Percentiles rank a stretch among this genome's conserved stretches.
Evolutionary conservation across 2,113 vertebrate genomes (phyloP).

Genomic region (Eclectus roratus): DNA sequence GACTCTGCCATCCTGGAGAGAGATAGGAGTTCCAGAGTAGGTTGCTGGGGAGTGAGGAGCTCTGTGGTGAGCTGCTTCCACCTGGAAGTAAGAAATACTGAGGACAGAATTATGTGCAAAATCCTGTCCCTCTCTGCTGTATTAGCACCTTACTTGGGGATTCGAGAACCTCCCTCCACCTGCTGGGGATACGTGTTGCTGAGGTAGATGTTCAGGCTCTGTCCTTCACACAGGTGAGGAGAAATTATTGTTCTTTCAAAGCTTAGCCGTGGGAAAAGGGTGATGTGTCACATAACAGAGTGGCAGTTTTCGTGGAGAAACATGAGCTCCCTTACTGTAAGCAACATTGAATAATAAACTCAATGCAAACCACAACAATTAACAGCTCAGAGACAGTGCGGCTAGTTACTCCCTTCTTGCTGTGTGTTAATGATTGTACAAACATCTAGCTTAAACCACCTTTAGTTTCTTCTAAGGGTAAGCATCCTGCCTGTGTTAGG

Average conservation of each 20-base stretch:
- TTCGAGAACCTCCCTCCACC: background rate
- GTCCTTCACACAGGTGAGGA: background rate
- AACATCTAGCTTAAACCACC: background rate
- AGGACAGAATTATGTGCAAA: background rate
- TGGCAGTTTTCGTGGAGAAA: background rate
- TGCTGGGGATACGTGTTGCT: accelerated
- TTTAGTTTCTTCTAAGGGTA: background rate
- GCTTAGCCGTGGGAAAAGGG: background rate
- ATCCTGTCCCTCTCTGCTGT: background rate
- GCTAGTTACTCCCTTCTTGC: background rate
- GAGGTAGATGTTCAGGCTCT: background rate
- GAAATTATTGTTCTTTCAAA: background rate
- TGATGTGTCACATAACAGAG: background rate
- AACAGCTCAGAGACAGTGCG: background rate
- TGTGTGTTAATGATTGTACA: background rate
- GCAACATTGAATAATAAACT: background rate
- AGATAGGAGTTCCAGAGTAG: background rate
- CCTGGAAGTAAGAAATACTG: background rate
- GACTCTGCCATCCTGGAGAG: accelerated
- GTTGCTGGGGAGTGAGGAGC: background rate
- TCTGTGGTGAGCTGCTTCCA: background rate
- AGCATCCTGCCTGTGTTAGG: background rate
- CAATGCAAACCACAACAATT: background rate
- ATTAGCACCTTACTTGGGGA: background rate
- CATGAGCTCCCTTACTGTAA: background rate